Base-by-base conservation (phyloP, 2,888 invertebrate genomes). In the Nyleta sp. region DNA sequence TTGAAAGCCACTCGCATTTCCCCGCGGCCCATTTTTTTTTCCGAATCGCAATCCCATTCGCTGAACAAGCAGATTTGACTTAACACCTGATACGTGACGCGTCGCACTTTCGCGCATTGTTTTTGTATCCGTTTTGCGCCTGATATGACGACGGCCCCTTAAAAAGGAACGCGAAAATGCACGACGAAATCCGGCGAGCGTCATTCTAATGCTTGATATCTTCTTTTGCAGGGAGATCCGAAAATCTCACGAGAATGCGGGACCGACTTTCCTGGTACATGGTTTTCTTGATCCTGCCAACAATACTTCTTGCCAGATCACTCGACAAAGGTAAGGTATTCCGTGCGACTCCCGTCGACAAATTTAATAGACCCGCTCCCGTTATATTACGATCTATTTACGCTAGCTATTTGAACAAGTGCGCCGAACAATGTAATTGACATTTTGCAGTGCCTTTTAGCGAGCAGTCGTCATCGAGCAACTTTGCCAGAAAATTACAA, bases 261-360 rank as follows among this genome's bases (percentile, higher is more conserved):
- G 90, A 90, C 87, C 89, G 90, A 85, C 88, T 90, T 79, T 89
- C 90, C 72, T 90, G 90, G 90, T 90, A 90, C 85, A 90, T 90
- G 90, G 90, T 90, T 81, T 90, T 91, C 82, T 78, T 91, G 83
- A 89, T 91, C 83, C 85, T 91, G 81, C 91, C 91, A 81, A 91
- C 91, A 80, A 90, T 91, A 75, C 86, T 91, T 72, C 87, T 91
- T 78, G 91, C 91, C 81, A 89, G 91, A 80, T 91, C 91, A 67
- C 90, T 91, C 82, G 91, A 91, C 85, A 91, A 89, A 88, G 91
- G 91, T 91, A 82, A 87, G 84, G 11, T 55, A 42, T 42, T 17
- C 42, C 10, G 17, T 6, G 42, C 42, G n/a, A 42, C 42, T 42
- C 42, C 17, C 42, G 15, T 7, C 42, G 38, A 38, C 38, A 38